Conservation (phyloP, 2,888 invertebrate genomes). For the Dryobota labecula region DNA sequence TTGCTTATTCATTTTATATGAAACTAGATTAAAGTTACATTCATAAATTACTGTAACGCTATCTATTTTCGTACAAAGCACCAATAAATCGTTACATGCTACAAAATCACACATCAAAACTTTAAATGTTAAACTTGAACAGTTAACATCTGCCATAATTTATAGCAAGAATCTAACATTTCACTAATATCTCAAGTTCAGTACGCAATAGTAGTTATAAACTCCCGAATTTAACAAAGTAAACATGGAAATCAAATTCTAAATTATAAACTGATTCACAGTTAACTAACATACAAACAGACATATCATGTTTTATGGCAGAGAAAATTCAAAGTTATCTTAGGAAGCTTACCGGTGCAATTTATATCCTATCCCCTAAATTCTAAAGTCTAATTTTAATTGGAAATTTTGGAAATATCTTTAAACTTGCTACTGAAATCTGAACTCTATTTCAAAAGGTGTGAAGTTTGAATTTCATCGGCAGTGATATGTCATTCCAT, state of each 20-base stretch:
- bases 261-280: constrained; percentile 31
- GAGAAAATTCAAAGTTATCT: constrained; percentile 46
- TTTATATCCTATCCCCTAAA: constrained; percentile 46
- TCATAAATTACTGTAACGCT: not conserved
- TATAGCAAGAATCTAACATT: constrained; percentile 17
- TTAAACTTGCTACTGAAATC: constrained; percentile 8
- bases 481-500: constrained; percentile 40
- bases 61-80: constrained; percentile 9
- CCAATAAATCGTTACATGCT: constrained; percentile 18
- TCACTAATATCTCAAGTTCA: constrained; percentile 1
- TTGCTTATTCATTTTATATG: not conserved
- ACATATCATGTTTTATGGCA: constrained; percentile 43
- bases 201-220: constrained; percentile 15
- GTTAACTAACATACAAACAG: constrained; percentile 38
- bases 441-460: constrained; percentile 7
- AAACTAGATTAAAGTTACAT: not conserved
- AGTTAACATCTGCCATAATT: constrained; percentile 26
- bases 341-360: constrained; percentile 30
- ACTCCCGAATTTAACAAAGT: constrained; percentile 18
- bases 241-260: constrained; percentile 39
- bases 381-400: constrained; percentile 58
- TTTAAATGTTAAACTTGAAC: constrained; percentile 21
- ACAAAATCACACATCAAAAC: constrained; percentile 27
- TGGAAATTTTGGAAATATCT: constrained; percentile 47
- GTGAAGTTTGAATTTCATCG: constrained; percentile 29